Percentiles rank a stretch among this genome's conserved stretches.
phyloP scores from a whole-genome alignment of 2,797 vertebrate species.

The Notoglanidium macrostoma region DNA sequence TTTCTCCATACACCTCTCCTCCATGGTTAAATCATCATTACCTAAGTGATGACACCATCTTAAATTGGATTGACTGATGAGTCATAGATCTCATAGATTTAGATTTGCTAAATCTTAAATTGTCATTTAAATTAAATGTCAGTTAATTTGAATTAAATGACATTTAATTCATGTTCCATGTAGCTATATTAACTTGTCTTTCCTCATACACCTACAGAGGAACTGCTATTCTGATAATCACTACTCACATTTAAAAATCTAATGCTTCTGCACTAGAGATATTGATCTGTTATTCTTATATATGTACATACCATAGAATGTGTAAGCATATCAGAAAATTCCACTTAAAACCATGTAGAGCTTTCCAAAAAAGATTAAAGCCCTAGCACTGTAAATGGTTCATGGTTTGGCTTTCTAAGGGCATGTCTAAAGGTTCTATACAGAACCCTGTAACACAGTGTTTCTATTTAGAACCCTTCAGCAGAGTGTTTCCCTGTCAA shows the following conservation, averaged over 20 bases:
- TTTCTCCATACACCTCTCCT: background rate
- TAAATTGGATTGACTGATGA: background rate
- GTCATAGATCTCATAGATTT: background rate
- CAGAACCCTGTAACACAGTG: background rate
- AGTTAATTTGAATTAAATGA: too few species aligned
- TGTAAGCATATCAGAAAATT: background rate
- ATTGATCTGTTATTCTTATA: background rate
- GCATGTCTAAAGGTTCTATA: background rate
- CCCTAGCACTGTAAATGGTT: background rate
- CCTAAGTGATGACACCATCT: background rate
- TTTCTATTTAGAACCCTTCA: too few species aligned
- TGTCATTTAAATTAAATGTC: too few species aligned
- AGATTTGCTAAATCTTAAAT: background rate
- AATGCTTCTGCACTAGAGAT: background rate
- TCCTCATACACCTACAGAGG: background rate
- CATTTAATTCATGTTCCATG: background rate
- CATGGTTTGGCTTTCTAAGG: background rate
- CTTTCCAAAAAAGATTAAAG: background rate
- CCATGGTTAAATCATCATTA: constrained; percentile 1
- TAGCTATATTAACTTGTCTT: background rate
- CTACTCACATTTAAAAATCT: background rate
- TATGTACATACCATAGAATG: background rate
- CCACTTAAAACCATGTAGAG: background rate
- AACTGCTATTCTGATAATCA: background rate
- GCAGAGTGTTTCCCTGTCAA: background rate